These are phyloP conservation scores for Drosophila kikkawai DNA, from an alignment of 1,140 invertebrate species.

Conservation along the genomic window DNA sequence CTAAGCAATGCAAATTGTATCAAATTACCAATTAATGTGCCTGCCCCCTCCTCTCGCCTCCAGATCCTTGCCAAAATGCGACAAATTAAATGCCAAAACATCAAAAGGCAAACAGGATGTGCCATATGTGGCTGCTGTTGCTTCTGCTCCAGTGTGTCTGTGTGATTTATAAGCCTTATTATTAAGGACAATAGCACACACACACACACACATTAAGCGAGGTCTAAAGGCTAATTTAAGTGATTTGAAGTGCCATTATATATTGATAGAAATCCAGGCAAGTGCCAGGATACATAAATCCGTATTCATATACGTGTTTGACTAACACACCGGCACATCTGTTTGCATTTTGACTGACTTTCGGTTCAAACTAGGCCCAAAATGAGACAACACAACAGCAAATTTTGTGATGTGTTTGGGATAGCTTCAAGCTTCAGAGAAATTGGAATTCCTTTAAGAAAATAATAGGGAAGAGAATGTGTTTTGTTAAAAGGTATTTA, in stretches of 20 bases:
- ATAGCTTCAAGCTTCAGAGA: too few relatives aligned
- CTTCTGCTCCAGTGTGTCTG: background rate
- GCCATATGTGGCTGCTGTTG: background rate
- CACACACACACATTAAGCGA: background rate
- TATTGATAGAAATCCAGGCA: conserved; percentile 47
- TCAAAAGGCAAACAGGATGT: conserved; percentile 39
- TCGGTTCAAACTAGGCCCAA: background rate
- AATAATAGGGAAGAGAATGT: too few relatives aligned
- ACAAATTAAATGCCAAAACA: conserved; percentile 62
- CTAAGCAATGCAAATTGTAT: conserved; percentile 59
- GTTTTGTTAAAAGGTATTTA: too few relatives aligned
- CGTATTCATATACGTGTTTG: conserved; percentile 11
- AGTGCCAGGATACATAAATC: background rate
- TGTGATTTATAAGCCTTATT: conserved; percentile 51
- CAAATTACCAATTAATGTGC: conserved; percentile 56
- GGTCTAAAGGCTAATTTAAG: conserved; percentile 43
- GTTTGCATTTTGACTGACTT: conserved; percentile 36
- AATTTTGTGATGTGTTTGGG: background rate
- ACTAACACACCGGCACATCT: conserved; percentile 8
- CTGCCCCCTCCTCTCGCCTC: background rate
- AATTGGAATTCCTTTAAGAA: too few relatives aligned
- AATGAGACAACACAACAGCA: conserved; percentile 3
- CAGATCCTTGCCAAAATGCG: conserved; percentile 33
- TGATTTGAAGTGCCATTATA: conserved; percentile 50
- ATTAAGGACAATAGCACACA: conserved; percentile 28